These are phyloP conservation scores for Corydoras sp. DNA, from an alignment of 2,113 vertebrate genomes.

Conservation along the genomic window DNA sequence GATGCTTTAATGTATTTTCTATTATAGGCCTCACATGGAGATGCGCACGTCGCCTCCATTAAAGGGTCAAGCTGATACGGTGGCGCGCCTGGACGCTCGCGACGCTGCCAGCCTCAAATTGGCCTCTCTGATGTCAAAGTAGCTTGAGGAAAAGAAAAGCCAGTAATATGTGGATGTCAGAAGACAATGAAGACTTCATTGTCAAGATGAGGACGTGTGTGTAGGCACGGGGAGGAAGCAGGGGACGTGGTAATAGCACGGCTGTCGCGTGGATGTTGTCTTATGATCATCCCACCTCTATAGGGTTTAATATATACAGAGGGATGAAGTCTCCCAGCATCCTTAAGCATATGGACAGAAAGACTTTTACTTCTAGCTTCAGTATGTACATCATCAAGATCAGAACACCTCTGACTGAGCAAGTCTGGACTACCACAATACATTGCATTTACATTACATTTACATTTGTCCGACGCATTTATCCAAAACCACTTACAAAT, in stretches of 20 bases:
- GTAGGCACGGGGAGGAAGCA: conserved; percentile 50
- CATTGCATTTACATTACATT: no score
- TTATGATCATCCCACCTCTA: not conserved
- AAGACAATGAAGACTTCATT: conserved; percentile 52
- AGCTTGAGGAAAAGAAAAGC: conserved; percentile 39
- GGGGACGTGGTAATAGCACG: conserved; percentile 51
- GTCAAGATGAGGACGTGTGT: conserved; percentile 38
- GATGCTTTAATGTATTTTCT: conserved; percentile 36
- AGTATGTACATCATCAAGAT: no score
- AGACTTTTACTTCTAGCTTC: no score
- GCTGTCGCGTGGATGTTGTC: conserved; percentile 25
- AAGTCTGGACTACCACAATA: no score
- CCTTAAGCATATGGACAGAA: no score
- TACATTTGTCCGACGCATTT: no score
- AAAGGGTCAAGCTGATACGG: conserved; percentile 34
- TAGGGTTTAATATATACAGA: not conserved
- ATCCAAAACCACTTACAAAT: no score
- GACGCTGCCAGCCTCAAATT: conserved; percentile 12
- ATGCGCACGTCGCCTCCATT: conserved; percentile 29
- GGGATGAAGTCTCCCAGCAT: no score
- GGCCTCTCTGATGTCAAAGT: conserved; percentile 39
- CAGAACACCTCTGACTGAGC: no score
- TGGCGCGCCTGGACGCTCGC: not conserved
- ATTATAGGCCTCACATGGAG: conserved; percentile 15
- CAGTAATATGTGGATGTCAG: conserved; percentile 49